These are phyloP conservation scores for Lomographa bimaculata DNA, from an alignment of 2,888 invertebrate species.

Conservation along the genomic window DNA sequence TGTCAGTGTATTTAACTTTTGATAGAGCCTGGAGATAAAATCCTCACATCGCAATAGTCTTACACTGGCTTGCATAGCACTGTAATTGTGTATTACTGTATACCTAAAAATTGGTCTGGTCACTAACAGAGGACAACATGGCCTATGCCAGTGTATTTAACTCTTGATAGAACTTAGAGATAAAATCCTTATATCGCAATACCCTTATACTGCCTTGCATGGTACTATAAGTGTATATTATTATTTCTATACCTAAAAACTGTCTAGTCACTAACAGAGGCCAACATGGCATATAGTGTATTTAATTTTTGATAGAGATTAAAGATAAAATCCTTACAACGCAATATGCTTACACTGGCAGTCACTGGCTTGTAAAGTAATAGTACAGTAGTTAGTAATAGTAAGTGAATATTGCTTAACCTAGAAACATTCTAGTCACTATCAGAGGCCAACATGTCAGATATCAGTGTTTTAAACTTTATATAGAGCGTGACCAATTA, in stretches of 20 bases:
- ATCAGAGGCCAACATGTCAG: no score
- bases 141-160: constrained; percentile 89
- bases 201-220: constrained; percentile 88
- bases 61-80: constrained; percentile 88
- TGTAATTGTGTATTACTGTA: no score
- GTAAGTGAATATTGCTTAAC: no score
- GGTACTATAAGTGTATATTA: constrained; percentile 85
- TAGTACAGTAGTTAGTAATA: no score
- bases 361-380: no score
- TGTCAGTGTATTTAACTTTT: constrained; percentile 89
- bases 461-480: no score
- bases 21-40: constrained; percentile 87
- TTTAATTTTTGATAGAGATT: no score
- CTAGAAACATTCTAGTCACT: constrained; percentile 86
- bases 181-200: constrained; percentile 88
- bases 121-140: constrained; percentile 91
- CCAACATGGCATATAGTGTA: constrained; percentile 89
- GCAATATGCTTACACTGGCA: no score
- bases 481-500: no score
- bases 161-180: constrained; percentile 87
- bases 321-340: no score
- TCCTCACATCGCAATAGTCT: constrained; percentile 87
- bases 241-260: constrained; percentile 83
- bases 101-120: constrained; percentile 85
- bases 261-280: constrained; percentile 88